Evolutionary conservation across 2,888 invertebrate species (phyloP), one percentile per base, ranked within the genome.

Genomic region (Zootermopsis nevadensis): DNA sequence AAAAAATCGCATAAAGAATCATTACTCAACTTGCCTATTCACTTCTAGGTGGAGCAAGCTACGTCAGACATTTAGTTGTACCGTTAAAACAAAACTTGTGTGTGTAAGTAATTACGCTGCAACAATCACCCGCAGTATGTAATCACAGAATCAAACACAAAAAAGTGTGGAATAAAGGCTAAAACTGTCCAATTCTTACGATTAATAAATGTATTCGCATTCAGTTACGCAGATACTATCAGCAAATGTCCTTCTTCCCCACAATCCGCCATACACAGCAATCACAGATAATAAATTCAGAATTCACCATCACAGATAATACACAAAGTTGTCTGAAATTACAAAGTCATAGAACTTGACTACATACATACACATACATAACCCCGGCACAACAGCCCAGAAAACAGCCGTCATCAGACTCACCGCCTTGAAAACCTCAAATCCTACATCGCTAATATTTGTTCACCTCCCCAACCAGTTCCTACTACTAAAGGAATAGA

Each of bases 21-120:
- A 30, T 66, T 66, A 30, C 27, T 66, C 66, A 66, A 66, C 66
- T 33, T 69, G 69, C 69, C 33, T 69, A 8, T 33, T 33, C 2
- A 33, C 10, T 31, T 69, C 69, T 69, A 69, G 69, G 69, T 33
- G 69, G 31, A 69, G 31, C 69, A 69, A 22, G 69, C 69, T 69
- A 69, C 69, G 69, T 69, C 69, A 69, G 69, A 69, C 69, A 69
- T 69, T 31, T 33, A 69, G 4, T 10, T 15, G 33, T 22, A 33
- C 30, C 60, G 60, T 60, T 60, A 60, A 60, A n/a, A 27, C n/a
- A n/a, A 27, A 60, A 60, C 60, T 27, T 27, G 1, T 27, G n/a
- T 60, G 10, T 27, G 22, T 22, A 27, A 8, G 27, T 8, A 27
- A 60, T 60, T 60, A 60, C 8, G 8, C 0, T 10, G 60, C 53